Percentiles rank a stretch among this genome's conserved stretches.
These are phyloP conservation scores for Gymnorhina tibicen DNA, from an alignment of 2,113 vertebrate genomes.

Conservation along the genomic window DNA sequence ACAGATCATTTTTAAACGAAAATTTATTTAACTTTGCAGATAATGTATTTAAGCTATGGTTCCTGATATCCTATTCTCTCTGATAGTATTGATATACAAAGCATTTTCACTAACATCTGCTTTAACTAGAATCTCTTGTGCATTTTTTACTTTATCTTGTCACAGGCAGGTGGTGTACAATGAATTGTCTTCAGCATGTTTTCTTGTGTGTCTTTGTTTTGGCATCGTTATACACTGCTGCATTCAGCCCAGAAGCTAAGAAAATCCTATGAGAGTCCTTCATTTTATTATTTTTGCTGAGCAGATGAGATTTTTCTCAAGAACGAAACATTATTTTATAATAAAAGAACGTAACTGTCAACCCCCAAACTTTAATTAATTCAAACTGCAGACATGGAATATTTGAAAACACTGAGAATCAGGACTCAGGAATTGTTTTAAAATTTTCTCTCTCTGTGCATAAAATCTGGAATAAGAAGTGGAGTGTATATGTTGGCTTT, in stretches of 20 bases:
- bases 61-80: not conserved
- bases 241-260: not conserved
- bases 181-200: not conserved
- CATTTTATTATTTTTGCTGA: conserved; percentile 14
- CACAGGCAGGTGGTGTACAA: not conserved
- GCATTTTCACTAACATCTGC: not conserved
- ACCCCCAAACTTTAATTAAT: not conserved
- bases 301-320: not conserved
- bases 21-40: not conserved
- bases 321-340: not conserved
- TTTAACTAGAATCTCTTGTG: not conserved
- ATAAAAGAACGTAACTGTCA: not conserved
- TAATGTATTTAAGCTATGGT: not conserved
- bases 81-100: not conserved
- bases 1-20: not conserved
- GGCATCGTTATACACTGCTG: not conserved
- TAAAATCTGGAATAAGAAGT: not conserved
- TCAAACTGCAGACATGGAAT: not conserved
- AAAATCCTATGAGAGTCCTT: not conserved
- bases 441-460: not conserved
- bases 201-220: not conserved
- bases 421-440: not conserved
- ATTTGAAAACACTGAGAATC: not conserved
- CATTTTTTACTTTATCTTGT: not conserved
- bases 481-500: not conserved